Conservation (phyloP, 2,113 vertebrate species). For the Perca fluviatilis region DNA sequence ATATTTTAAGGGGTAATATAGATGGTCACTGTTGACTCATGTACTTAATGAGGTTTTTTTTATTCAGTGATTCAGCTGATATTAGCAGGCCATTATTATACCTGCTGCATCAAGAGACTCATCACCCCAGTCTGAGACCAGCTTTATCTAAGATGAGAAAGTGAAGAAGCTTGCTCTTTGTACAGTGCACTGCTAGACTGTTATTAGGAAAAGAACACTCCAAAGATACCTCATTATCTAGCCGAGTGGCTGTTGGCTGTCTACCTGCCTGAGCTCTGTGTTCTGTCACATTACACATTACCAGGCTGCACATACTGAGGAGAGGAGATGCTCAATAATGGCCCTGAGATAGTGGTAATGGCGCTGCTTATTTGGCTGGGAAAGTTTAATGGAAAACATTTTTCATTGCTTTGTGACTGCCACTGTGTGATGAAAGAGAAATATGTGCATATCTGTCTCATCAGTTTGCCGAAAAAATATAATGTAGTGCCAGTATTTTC, state of each 20-base stretch:
- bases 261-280: conserved; percentile 25
- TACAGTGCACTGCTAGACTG: conserved; percentile 2
- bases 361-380: conserved; percentile 16
- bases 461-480: background rate
- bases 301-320: conserved; percentile 18
- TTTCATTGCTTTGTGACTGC: conserved; percentile 22
- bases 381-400: conserved; percentile 25
- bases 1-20: background rate
- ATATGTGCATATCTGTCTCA: background rate
- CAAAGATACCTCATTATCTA: conserved; percentile 52
- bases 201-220: conserved; percentile 43
- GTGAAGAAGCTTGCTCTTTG: conserved; percentile 26
- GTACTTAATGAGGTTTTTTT: background rate
- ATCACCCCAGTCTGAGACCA: conserved; percentile 19
- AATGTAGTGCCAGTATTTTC: background rate
- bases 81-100: conserved; percentile 22
- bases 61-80: background rate
- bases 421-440: conserved; percentile 2
- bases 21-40: background rate
- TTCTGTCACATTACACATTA: conserved; percentile 38
- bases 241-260: conserved; percentile 40
- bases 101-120: conserved; percentile 27
- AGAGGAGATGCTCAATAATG: conserved; percentile 43
- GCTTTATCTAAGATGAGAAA: background rate
- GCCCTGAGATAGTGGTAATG: conserved; percentile 29